Conservation (phyloP, 2,113 vertebrate genomes). For the Pygoscelis adeliae region DNA sequence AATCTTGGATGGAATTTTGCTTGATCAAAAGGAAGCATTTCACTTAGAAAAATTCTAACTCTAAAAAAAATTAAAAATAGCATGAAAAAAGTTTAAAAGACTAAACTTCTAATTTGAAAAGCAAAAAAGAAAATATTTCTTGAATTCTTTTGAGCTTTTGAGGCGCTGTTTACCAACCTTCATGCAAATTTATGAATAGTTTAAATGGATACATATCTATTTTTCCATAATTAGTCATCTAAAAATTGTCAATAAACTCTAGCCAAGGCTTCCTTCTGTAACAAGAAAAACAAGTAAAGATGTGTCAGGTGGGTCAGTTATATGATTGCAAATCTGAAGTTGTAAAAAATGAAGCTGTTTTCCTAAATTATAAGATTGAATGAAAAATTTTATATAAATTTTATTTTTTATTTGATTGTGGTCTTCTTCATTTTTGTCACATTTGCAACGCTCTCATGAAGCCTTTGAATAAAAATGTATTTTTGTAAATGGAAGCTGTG, state of each 20-base stretch:
- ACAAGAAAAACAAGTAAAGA: background rate
- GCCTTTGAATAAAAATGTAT: background rate
- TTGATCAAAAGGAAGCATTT: background rate
- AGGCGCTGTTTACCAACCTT: background rate
- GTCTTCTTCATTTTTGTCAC: background rate
- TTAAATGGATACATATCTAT: background rate
- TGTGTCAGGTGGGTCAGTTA: background rate
- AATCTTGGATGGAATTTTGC: background rate
- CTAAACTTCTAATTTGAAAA: background rate
- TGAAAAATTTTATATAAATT: background rate
- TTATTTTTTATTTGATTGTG: background rate
- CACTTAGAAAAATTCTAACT: background rate
- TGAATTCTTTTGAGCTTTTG: background rate
- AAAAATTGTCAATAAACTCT: background rate
- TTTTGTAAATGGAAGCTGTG: background rate
- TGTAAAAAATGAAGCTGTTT: background rate
- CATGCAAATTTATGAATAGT: background rate
- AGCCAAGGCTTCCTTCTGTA: background rate
- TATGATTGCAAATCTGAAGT: background rate
- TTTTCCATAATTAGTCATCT: background rate
- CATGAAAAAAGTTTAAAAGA: background rate
- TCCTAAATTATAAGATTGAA: background rate
- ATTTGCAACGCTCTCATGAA: background rate
- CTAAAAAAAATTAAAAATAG: background rate
- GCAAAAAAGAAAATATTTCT: background rate